Conservation (phyloP, 2,113 vertebrate species). For the Coptodon rendalli region DNA sequence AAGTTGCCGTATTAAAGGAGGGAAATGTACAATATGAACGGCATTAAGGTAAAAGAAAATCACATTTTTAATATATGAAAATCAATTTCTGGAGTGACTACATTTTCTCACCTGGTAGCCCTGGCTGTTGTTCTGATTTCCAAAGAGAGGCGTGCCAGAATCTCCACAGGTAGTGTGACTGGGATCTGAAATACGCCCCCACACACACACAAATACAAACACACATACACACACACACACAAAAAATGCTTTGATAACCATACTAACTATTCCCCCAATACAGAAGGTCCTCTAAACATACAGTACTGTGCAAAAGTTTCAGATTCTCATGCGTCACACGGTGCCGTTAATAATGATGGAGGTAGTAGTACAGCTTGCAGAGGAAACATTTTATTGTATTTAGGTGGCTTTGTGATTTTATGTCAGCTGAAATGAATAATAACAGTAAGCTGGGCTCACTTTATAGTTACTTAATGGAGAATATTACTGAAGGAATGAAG, state of each 20-base stretch:
- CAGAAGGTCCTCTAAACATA: background rate
- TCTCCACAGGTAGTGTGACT: conserved; percentile 86
- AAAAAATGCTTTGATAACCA: background rate
- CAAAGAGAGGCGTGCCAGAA: conserved; percentile 86
- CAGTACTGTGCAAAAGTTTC: background rate
- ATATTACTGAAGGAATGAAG: background rate
- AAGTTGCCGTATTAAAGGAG: background rate
- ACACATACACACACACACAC: background rate
- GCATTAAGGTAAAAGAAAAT: background rate
- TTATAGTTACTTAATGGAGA: background rate
- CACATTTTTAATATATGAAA: background rate
- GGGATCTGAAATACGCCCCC: conserved; percentile 74
- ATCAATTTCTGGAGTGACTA: background rate
- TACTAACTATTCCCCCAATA: background rate
- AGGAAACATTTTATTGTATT: background rate
- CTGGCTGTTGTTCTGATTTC: conserved; percentile 92
- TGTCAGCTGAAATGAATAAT: background rate
- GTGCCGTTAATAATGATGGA: background rate
- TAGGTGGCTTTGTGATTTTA: background rate
- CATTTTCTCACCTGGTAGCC: conserved; percentile 83
- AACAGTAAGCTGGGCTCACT: background rate
- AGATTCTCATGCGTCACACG: background rate
- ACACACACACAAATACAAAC: background rate
- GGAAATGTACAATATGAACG: background rate
- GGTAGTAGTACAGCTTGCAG: background rate